These are phyloP conservation scores for Lanius collurio DNA, from an alignment of 2,113 vertebrate species.

Conservation along the genomic window DNA sequence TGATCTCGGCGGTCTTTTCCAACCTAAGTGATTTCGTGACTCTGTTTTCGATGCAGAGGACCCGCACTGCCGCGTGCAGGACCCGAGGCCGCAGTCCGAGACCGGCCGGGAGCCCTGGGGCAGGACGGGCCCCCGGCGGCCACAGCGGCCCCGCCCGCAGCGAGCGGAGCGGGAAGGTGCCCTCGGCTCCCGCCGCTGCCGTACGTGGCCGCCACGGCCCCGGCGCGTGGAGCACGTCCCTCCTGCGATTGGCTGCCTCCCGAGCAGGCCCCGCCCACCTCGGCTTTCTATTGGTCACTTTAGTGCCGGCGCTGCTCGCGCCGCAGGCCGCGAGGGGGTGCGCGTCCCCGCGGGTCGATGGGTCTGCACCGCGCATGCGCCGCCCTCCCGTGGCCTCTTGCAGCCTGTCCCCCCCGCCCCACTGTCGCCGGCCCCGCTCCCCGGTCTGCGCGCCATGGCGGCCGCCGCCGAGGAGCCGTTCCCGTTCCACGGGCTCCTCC, in stretches of 20 bases:
- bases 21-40: not conserved
- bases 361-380: not conserved
- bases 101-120: fast-evolving
- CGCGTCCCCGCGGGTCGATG: not conserved
- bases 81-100: fast-evolving
- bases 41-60: too few species aligned
- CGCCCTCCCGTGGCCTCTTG: not conserved
- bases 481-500: constrained; percentile 92
- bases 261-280: fast-evolving
- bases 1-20: not conserved
- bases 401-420: not conserved
- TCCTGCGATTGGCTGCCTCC: not conserved
- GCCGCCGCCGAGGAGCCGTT: constrained; percentile 88
- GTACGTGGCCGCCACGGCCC: not conserved
- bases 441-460: constrained; percentile 78
- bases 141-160: not conserved
- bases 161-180: not conserved
- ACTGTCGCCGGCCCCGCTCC: not conserved
- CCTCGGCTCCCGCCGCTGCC: not conserved
- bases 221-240: not conserved
- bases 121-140: too few species aligned
- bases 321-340: not conserved
- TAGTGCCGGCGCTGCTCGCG: not conserved
- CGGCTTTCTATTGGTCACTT: not conserved
- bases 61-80: fast-evolving